phyloP scores from a whole-genome alignment of 2,113 vertebrate species.

The Phodopus roborovskii region DNA sequence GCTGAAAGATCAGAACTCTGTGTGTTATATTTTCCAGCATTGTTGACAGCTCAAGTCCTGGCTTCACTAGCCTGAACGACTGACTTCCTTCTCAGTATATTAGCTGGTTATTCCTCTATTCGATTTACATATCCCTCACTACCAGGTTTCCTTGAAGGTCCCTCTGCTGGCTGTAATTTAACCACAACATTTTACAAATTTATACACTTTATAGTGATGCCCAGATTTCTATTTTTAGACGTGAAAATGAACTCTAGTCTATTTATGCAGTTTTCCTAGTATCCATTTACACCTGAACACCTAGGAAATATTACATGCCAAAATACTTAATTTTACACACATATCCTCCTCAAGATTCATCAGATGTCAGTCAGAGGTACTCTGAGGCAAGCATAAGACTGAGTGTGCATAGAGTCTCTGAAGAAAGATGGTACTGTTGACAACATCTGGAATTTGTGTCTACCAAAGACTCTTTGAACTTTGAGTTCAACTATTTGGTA shows the following conservation, averaged over 20 bases:
- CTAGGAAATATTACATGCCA: not conserved
- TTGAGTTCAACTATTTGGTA: not conserved
- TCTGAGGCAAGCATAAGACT: not conserved
- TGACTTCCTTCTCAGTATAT: not conserved
- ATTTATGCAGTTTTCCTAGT: not conserved
- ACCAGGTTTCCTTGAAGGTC: not conserved
- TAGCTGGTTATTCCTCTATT: not conserved
- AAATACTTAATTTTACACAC: not conserved
- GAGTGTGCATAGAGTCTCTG: not conserved
- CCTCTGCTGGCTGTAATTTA: not conserved
- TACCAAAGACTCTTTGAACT: not conserved
- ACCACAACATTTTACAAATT: not conserved
- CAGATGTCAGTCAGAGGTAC: not conserved
- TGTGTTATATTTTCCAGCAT: not conserved
- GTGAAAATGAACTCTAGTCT: not conserved
- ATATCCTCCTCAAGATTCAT: not conserved
- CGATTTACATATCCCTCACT: not conserved
- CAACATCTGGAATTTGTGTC: not conserved
- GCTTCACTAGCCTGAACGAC: not conserved
- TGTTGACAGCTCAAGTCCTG: too few relatives aligned
- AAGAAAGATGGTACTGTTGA: not conserved
- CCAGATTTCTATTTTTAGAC: not conserved
- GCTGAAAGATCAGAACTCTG: not conserved
- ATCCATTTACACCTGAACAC: not conserved
- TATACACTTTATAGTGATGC: not conserved